Percentiles rank a stretch among this genome's conserved stretches.
Evolutionary conservation across 2,113 vertebrate species (phyloP).

Genomic region (Podilymbus podiceps): DNA sequence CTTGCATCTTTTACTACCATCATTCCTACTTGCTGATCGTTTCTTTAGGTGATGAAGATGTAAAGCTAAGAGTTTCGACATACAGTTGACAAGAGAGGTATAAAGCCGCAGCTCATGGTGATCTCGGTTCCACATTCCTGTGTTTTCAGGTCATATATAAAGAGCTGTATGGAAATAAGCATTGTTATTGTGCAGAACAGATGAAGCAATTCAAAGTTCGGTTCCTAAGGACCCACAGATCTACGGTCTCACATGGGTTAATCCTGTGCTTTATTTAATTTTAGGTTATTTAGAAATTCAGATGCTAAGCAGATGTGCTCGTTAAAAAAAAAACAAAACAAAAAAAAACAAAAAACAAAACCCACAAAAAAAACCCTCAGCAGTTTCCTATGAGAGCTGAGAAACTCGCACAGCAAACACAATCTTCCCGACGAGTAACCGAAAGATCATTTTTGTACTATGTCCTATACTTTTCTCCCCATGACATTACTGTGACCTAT

Average conservation of each 20-base stretch:
- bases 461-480: background rate
- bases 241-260: background rate
- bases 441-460: background rate
- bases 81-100: background rate
- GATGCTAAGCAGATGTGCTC: conserved; percentile 44
- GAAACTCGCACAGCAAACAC: conserved; percentile 5
- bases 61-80: background rate
- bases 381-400: conserved; percentile 50
- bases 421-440: background rate
- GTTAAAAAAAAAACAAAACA: background rate
- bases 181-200: background rate
- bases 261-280: conserved; percentile 8
- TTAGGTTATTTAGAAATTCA: conserved; percentile 38
- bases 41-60: background rate
- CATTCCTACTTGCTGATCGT: background rate
- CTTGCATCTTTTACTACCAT: fast-evolving
- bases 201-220: background rate
- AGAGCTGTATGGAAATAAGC: background rate
- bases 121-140: background rate
- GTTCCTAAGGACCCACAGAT: background rate
- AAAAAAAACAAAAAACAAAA: background rate
- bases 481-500: background rate
- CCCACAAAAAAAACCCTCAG: background rate
- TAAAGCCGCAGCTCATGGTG: background rate
- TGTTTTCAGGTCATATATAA: background rate